These are phyloP conservation scores for Limnephilus marmoratus DNA, from an alignment of 2,888 invertebrate species.

Conservation along the genomic window DNA sequence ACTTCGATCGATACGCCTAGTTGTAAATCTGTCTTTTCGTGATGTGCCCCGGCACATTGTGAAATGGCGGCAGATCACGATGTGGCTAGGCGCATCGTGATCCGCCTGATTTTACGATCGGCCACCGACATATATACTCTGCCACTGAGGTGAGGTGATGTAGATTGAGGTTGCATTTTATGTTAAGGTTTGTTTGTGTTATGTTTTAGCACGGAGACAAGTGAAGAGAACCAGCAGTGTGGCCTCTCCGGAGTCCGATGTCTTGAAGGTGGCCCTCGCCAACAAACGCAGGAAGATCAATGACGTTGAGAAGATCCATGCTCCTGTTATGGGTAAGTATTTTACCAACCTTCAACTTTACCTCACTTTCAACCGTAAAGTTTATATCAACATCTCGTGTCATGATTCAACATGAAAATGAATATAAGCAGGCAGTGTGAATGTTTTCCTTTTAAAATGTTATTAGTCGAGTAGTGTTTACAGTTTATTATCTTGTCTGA, in stretches of 20 bases:
- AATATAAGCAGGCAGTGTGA: background rate
- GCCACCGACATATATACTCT: too few relatives aligned
- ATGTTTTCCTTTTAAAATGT: background rate
- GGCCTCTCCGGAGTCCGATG: constrained; percentile 41
- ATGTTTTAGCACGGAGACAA: constrained; percentile 26
- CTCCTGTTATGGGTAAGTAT: constrained; percentile 60
- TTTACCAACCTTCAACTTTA: background rate
- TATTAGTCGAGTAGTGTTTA: background rate
- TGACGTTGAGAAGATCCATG: constrained; percentile 63
- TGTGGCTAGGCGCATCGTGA: too few relatives aligned
- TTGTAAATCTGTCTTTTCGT: too few relatives aligned
- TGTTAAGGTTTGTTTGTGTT: background rate
- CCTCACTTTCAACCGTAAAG: background rate
- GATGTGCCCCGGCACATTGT: too few relatives aligned
- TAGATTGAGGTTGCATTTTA: background rate
- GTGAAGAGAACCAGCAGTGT: constrained; percentile 33
- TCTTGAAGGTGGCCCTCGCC: constrained; percentile 31
- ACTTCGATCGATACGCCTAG: too few relatives aligned
- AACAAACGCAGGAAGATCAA: constrained; percentile 60
- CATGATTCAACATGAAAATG: background rate
- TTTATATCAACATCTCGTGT: background rate
- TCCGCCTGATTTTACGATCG: too few relatives aligned
- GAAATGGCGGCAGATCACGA: too few relatives aligned
- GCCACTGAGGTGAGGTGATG: too few relatives aligned
- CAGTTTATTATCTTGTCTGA: background rate